phyloP scores from a whole-genome alignment of 2,797 vertebrate genomes.

The Halcyon chelicuti region DNA sequence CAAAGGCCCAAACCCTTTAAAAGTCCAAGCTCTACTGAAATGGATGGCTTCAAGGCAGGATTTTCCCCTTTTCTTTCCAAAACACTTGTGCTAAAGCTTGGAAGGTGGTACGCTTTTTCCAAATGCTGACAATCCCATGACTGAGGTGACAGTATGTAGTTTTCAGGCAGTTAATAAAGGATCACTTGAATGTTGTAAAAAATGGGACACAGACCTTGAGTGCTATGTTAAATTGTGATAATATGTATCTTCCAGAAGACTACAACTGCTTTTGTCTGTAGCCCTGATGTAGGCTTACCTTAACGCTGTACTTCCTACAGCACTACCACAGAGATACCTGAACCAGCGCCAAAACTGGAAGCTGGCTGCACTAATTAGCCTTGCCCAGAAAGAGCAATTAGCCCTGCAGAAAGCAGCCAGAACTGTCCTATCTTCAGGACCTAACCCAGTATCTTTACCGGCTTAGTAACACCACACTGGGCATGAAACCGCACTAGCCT shows the following conservation, averaged over 20 bases:
- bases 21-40: not conserved
- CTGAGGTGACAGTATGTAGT: not conserved
- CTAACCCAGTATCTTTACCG: not conserved
- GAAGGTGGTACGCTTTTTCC: rapidly evolving
- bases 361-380: not conserved
- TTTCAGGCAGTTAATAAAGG: not conserved
- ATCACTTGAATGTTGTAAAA: not conserved
- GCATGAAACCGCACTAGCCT: not conserved
- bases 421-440: not conserved
- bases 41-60: not conserved
- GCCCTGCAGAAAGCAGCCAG: not conserved
- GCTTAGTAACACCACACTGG: not conserved
- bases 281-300: not conserved
- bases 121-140: not conserved
- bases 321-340: not conserved
- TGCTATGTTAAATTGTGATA: not conserved
- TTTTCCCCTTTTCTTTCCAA: not conserved
- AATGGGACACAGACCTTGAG: not conserved
- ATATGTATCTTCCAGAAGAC: rapidly evolving
- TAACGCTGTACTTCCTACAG: not conserved
- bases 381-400: not conserved
- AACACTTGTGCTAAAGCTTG: not conserved
- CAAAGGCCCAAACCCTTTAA: not conserved
- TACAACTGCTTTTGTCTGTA: not conserved
- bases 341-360: not conserved